Percentiles rank a stretch among this genome's conserved stretches.
Conservation (phyloP, 1,140 invertebrate species). For the Eumaeus atala region DNA sequence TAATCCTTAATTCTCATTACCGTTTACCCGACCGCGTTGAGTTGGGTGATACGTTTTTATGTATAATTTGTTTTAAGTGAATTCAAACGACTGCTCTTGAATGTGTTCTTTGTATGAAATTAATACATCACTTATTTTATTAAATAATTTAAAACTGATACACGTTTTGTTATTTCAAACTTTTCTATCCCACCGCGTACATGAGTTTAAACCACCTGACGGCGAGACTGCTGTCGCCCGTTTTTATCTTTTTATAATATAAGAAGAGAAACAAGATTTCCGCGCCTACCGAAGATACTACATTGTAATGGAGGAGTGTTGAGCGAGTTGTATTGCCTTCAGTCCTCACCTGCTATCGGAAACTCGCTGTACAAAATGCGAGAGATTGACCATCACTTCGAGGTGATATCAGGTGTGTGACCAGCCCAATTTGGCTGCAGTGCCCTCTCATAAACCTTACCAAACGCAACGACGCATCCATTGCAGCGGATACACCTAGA, state of each 20-base stretch:
- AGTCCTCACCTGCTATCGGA: too few species aligned
- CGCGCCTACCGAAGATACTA: too few species aligned
- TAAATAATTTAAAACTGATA: constrained; percentile 57
- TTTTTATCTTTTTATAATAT: not conserved
- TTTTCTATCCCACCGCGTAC: too few species aligned
- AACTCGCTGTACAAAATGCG: too few species aligned
- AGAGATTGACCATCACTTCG: too few species aligned
- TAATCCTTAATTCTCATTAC: constrained; percentile 1
- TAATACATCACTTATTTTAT: constrained; percentile 72
- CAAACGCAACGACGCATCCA: too few species aligned
- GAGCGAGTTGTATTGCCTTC: not conserved
- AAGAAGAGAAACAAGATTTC: not conserved
- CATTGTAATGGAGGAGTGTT: not conserved
- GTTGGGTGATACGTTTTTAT: constrained; percentile 16
- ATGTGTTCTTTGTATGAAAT: constrained; percentile 69
- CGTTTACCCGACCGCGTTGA: not conserved
- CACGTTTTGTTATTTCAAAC: not conserved
- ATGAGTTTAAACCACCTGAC: too few species aligned
- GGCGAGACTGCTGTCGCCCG: too few species aligned
- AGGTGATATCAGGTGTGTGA: too few species aligned
- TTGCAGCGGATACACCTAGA: too few species aligned
- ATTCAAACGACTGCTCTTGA: constrained; percentile 57
- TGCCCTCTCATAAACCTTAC: too few species aligned
- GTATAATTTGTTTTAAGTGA: constrained; percentile 32
- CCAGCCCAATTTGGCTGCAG: too few species aligned